Evolutionary conservation across 2,113 vertebrate species (phyloP), one percentile per base, ranked within the genome.

Genomic region (Eptesicus fuscus): DNA sequence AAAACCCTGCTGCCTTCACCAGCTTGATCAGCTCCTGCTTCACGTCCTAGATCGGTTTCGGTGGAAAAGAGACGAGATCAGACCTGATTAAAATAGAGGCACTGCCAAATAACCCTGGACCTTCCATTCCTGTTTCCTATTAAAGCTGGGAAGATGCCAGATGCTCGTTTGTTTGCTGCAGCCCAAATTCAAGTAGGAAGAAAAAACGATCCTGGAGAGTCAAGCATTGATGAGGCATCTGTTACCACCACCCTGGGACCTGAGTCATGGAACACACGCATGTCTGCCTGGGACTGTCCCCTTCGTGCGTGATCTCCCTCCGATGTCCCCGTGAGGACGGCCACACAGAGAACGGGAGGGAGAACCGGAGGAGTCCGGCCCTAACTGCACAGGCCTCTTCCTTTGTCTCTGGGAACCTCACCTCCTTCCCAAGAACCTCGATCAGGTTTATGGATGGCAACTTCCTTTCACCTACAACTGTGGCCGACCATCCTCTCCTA

Each of bases 1-100:
- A 94, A 98, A 99, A 99, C 9, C 99, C 99, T 1, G 98, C 99
- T 96, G 99, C 99, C 96, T 99, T 99, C 97, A 99, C 99, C 98
- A 99, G 98, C 91, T 97, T 98, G 88, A 99, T 98, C 88, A 99
- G 98, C 79, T 99, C 99, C 40, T 98, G 98, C 95, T 99, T 99
- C 79, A 99, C 99, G 93, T 99, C 99, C 99, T 99, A 98, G 96
- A 96, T 95, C 44, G 90, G 18, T 59, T 70, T 47, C 16, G 32
- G 63, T 16, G 89, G 78, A 94, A 89, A 10, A 56, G 30, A 95
- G 65, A 96, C 13, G 83, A 51, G 67, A 82, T n/a, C 35, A 88
- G 30, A 71, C 83, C 23, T 56, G 1, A 88, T 78, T 4, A 90
- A 85, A 73, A 94, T 67, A 35, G 53, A 92, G 51, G 93, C 28